These are phyloP conservation scores for Papilio polyxenes DNA, from an alignment of 1,140 invertebrate species.

Conservation along the genomic window DNA sequence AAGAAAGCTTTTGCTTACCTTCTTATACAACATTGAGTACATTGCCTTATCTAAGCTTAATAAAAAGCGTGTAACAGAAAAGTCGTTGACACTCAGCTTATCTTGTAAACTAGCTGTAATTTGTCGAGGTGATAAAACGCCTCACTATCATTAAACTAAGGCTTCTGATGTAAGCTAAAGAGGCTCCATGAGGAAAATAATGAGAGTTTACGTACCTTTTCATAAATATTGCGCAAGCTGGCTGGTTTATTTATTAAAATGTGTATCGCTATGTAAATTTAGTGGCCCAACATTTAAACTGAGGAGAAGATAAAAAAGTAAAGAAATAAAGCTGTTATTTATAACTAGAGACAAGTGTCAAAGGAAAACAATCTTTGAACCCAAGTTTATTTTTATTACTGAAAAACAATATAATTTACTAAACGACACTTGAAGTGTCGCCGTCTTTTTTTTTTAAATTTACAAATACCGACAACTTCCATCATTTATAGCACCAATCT, in stretches of 20 bases:
- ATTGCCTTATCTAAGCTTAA: slow-evolving; percentile 27
- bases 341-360: background rate
- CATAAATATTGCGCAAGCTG: slow-evolving; percentile 10
- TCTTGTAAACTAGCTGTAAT: slow-evolving; percentile 44
- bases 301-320: background rate
- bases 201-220: slow-evolving; percentile 38
- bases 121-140: slow-evolving; percentile 45
- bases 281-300: background rate
- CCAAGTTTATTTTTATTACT: no score
- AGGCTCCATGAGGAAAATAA: slow-evolving; percentile 28
- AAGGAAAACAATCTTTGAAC: background rate
- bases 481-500: background rate
- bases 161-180: slow-evolving; percentile 39
- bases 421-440: background rate
- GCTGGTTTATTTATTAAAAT: background rate
- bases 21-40: slow-evolving; percentile 16
- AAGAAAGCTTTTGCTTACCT: slow-evolving; percentile 22
- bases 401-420: no score
- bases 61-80: background rate
- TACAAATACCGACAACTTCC: background rate
- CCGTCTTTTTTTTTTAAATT: background rate
- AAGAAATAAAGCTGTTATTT: background rate
- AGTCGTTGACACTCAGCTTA: slow-evolving; percentile 44
- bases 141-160: slow-evolving; percentile 36
- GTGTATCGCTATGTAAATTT: background rate